These are phyloP conservation scores for Apostichopus leukothele DNA, from an alignment of 53 echinoderm and acorn worm genomes.

Conservation along the genomic window DNA sequence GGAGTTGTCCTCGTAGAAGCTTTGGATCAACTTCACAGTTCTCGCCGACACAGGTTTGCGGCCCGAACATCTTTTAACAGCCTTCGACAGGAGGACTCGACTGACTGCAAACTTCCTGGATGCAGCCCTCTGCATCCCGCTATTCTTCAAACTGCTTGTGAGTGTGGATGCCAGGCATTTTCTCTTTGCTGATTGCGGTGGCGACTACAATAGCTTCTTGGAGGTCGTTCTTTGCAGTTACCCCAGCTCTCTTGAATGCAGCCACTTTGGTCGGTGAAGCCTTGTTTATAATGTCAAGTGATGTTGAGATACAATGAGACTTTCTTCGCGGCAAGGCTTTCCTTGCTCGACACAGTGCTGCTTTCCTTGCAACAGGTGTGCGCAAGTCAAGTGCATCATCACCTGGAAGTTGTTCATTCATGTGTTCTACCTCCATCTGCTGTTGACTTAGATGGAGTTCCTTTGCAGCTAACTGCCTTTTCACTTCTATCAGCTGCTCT, in stretches of 20 bases:
- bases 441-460: neutral
- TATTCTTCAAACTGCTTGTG: constrained; percentile 30
- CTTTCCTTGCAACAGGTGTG: neutral
- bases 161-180: constrained; percentile 32
- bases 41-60: neutral
- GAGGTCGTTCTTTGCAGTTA: neutral
- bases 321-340: neutral
- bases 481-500: neutral
- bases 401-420: neutral
- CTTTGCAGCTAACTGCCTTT: neutral
- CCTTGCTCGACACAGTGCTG: neutral
- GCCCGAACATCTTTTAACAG: neutral
- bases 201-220: neutral
- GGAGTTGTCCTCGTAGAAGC: neutral
- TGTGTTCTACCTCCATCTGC: neutral
- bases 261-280: constrained; percentile 15
- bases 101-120: constrained; percentile 7
- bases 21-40: neutral
- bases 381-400: neutral
- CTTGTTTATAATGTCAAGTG: constrained; percentile 16
- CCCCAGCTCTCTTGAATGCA: constrained; percentile 12
- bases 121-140: constrained; percentile 33
- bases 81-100: neutral
- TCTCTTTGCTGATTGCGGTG: neutral
- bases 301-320: constrained; percentile 4